Evolutionary conservation across 2,113 vertebrate genomes (phyloP).

Genomic region (Microcebus jonahi): DNA sequence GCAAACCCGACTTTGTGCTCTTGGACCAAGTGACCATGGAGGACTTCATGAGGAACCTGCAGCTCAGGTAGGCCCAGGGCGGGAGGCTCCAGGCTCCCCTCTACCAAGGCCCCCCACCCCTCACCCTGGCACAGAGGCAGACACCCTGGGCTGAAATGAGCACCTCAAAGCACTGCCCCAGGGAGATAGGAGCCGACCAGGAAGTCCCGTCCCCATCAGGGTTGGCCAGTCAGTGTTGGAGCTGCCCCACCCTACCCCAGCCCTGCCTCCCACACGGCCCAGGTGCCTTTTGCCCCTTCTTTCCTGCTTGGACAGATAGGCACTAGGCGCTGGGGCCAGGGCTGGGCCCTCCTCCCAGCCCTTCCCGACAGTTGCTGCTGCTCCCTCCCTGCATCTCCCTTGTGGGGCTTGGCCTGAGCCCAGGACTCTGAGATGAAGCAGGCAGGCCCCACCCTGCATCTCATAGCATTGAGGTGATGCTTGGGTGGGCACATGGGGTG

Average conservation of each 20-base stretch:
- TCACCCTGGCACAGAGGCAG: background rate
- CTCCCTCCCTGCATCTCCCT: background rate
- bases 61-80: conserved; percentile 87
- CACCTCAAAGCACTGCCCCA: background rate
- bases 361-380: too few relatives aligned
- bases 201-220: background rate
- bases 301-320: background rate
- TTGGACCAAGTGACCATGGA: conserved; percentile 95
- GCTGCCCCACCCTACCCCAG: background rate
- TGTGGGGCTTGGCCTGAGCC: background rate
- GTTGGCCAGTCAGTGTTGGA: background rate
- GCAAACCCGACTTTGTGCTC: conserved; percentile 95
- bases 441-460: background rate
- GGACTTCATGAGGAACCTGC: conserved; percentile 94
- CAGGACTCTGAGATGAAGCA: background rate
- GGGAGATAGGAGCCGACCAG: rapidly evolving
- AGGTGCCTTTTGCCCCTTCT: background rate
- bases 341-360: background rate
- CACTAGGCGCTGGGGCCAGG: background rate
- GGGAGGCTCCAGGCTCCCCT: rapidly evolving
- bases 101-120: background rate
- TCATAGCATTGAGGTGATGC: background rate
- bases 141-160: background rate
- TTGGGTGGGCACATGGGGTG: background rate
- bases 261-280: background rate